Percentiles rank a stretch among this genome's conserved stretches.
Evolutionary conservation across 2,888 invertebrate species (phyloP).

Genomic region (Eupithecia dodoneata): DNA sequence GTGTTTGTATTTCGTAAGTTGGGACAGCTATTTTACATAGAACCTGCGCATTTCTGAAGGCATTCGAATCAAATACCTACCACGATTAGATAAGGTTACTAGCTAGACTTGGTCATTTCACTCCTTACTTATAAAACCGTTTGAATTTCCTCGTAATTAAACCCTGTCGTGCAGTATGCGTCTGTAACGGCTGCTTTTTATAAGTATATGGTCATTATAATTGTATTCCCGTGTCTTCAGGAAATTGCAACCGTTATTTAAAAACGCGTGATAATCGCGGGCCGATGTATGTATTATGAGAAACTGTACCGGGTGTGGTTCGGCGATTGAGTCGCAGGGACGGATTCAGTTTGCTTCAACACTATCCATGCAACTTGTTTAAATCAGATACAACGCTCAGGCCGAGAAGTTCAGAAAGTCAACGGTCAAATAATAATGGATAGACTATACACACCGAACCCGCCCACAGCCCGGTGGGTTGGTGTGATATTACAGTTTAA

Average conservation of each 20-base stretch:
- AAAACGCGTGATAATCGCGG: conserved; percentile 59
- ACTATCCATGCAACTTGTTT: not conserved
- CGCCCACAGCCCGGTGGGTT: not conserved
- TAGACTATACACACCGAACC: not conserved
- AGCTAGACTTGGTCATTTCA: conserved; percentile 17
- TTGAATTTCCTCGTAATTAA: not conserved
- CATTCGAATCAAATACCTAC: conserved; percentile 41
- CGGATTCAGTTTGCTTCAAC: conserved; percentile 19
- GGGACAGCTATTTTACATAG: conserved; percentile 68
- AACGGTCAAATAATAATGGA: not conserved
- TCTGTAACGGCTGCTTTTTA: conserved; percentile 33
- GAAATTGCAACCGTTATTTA: conserved; percentile 42
- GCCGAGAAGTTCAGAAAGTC: not conserved
- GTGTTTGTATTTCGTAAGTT: conserved; percentile 78
- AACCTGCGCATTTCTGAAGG: conserved; percentile 43
- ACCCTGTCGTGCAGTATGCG: conserved; percentile 50
- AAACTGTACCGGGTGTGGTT: conserved; percentile 41
- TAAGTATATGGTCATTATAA: conserved; percentile 38
- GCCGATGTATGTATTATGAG: conserved; percentile 55
- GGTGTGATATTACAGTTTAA: not conserved
- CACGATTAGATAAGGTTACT: conserved; percentile 19
- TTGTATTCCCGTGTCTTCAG: conserved; percentile 50
- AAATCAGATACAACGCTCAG: not conserved
- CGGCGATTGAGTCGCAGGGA: conserved; percentile 23
- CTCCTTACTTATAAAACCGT: conserved; percentile 9